Evolutionary conservation across 2,888 invertebrate species (phyloP), one percentile per base, ranked within the genome.

Genomic region (Netelia inedita): DNA sequence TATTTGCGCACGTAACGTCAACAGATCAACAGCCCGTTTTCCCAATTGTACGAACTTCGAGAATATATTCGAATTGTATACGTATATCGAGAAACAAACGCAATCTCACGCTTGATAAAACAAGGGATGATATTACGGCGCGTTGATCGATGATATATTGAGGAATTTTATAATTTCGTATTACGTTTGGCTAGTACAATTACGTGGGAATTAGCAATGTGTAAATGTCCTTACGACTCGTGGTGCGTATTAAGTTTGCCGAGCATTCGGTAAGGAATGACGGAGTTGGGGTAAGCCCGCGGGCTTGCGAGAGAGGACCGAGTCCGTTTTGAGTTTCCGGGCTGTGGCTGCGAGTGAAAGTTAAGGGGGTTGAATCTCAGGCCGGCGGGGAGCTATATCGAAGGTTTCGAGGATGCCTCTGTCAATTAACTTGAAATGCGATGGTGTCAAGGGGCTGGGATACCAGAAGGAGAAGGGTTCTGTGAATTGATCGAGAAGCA

Each of bases 401-500:
- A 74, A 74, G 74, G 55, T 74, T 57, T 65, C 50, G 50, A 50
- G 63, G 41, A 59, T 57, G 50, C 21, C 50, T 57, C 50, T 73
- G 74, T 59, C 74, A 78, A 85, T 81, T 71, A 79, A 71, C 41
- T 81, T 65, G 69, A 74, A 73, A 71, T 69, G 69, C 50, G 10
- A 21, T 55, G 57, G 65, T 74, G 74, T 78, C 63, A 65, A 68
- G 68, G 63, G 41, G 68, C 43, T 16, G 10, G 46, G 53, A 23
- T 46, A 43, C 50, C 21, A 46, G 55, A 35, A 46, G 55, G 23
- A 46, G 16, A 65, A 57, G 55, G 69, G 53, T 65, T 65, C 55
- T 55, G 19, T 55, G 55, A 73, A 72, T 73, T 50, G 59, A 68
- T 41, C 23, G 53, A 46, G 46, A 14, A 46, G 19, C 19, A 19